These are phyloP conservation scores for Pseudeuparius sepicola DNA, from an alignment of 2,888 invertebrate genomes.

Conservation along the genomic window DNA sequence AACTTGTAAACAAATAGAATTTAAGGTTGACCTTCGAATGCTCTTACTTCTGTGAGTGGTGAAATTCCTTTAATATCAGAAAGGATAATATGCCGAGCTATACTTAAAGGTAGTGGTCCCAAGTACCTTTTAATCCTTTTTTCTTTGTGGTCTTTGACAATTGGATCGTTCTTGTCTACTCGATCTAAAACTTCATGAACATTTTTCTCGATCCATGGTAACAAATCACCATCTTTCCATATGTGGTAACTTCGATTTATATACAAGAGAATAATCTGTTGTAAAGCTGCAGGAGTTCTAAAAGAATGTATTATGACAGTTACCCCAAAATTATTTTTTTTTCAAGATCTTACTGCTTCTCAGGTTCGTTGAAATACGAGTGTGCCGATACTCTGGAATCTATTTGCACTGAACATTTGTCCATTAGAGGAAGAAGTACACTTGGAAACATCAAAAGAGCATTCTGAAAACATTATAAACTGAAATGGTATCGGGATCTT, in stretches of 20 bases:
- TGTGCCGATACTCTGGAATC: constrained; percentile 53
- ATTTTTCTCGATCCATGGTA: constrained; percentile 69
- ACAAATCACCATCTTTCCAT: constrained; percentile 67
- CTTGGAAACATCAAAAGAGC: constrained; percentile 77
- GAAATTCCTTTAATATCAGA: constrained; percentile 60
- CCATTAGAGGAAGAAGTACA: constrained; percentile 58
- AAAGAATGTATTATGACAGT: too few relatives aligned
- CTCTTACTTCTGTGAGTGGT: too few relatives aligned
- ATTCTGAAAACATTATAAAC: too few relatives aligned
- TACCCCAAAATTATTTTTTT: too few relatives aligned
- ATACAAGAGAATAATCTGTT: constrained; percentile 63
- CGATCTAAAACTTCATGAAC: constrained; percentile 54
- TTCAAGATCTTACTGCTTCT: constrained; percentile 38
- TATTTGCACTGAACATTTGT: constrained; percentile 64
- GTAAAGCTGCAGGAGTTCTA: constrained; percentile 54
- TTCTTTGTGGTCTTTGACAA: constrained; percentile 49
- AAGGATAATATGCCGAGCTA: constrained; percentile 59
- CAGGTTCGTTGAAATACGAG: constrained; percentile 38
- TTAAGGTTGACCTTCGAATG: too few relatives aligned
- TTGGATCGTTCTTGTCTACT: constrained; percentile 51
- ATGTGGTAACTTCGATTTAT: constrained; percentile 61
- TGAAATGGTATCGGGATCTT: too few relatives aligned
- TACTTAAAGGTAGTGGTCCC: constrained; percentile 50
- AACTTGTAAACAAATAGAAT: too few relatives aligned
- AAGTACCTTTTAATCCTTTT: constrained; percentile 53